Evolutionary conservation across 2,888 invertebrate genomes (phyloP), one percentile per base, ranked within the genome.

Genomic region (Standfussiana lucernea): DNA sequence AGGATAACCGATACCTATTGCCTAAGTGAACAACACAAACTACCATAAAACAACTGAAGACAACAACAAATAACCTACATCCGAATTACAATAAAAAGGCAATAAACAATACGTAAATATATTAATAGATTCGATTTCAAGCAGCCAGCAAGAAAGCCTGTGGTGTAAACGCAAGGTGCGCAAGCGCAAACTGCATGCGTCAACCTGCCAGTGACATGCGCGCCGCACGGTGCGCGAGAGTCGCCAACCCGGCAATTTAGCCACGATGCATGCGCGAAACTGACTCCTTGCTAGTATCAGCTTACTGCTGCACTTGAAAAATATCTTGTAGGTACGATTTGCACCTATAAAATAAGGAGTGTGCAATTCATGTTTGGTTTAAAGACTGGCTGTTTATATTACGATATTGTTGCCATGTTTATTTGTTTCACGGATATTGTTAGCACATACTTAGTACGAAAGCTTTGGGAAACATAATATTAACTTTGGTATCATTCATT

Each of bases 251-350:
- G 90, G 93, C 94, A 92, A 88, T 93, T 90, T 89, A 83, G 79
- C 79, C 64, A 84, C 85, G 82, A 81, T 71, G 70, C 84, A 77
- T 84, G 80, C 81, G 81, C 68, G 73, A 85, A 82, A 76, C 75
- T 47, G 85, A 82, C 82, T 85, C 85, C 79, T 78, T 70, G 70
- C 77, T 71, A 91, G 94, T 94, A 92, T 95, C 93, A 83, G 85
- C 92, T 95, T 95, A 93, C 95, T 90, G 89, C 86, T 84, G 77
- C 66, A 80, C 80, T 83, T 73, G 79, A 83, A 89, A 86, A 86
- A 86, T 87, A 83, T 84, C 47, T 67, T 83, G 67, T 83, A 84
- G 66, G 75, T 82, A 82, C 70, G 45, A 76, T 69, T 69, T 71
- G 72, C 76, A 75, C 72, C 65, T 75, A 75, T 86, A 74, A 72